phyloP scores from a whole-genome alignment of 2,797 vertebrate genomes.

The Falco novaeseelandiae region DNA sequence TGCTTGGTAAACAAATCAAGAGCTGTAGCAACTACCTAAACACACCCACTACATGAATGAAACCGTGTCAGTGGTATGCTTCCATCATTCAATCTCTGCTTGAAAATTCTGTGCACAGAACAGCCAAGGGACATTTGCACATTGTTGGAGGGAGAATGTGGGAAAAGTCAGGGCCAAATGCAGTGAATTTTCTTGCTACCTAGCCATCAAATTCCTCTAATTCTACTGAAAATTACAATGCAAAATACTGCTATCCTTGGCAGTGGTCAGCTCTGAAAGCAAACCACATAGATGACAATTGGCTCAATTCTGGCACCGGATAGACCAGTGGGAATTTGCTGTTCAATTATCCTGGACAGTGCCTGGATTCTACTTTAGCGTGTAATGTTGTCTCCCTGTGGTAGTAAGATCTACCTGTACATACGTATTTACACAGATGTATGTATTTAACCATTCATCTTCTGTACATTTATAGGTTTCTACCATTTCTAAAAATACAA shows the following conservation, averaged over 20 bases:
- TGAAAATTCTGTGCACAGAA: not conserved
- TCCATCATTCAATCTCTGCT: not conserved
- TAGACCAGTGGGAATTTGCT: not conserved
- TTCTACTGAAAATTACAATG: not conserved
- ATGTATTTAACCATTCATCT: not conserved
- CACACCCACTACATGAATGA: not conserved
- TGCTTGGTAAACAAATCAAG: not conserved
- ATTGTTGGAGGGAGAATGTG: not conserved
- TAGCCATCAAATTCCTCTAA: not conserved
- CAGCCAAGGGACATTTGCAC: not conserved
- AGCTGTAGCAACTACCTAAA: not conserved
- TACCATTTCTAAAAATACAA: not conserved
- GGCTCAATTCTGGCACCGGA: not conserved
- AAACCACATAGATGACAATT: not conserved
- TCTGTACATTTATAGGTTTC: not conserved
- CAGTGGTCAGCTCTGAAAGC: not conserved
- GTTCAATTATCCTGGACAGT: not conserved
- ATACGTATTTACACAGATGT: not conserved
- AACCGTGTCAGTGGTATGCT: not conserved
- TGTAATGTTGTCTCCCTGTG: not conserved
- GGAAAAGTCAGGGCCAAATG: not conserved
- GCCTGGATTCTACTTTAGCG: not conserved
- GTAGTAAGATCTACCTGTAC: not conserved
- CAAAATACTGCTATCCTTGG: not conserved
- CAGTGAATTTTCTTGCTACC: not conserved